Percentiles rank a stretch among this genome's conserved stretches.
These are phyloP conservation scores for Corydoras sp. DNA, from an alignment of 2,113 vertebrate genomes.

Conservation along the genomic window DNA sequence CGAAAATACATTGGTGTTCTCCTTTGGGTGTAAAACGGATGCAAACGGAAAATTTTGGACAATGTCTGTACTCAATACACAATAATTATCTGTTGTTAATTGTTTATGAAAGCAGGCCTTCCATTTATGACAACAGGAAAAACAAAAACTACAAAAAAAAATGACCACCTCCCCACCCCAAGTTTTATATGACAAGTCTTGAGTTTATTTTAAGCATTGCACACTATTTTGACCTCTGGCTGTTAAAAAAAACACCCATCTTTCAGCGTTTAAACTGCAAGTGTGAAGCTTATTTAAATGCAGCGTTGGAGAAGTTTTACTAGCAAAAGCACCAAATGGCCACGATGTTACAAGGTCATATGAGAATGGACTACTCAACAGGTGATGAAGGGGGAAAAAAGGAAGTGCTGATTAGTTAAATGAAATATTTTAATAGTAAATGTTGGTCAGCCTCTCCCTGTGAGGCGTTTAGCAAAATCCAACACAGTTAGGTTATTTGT, in stretches of 20 bases:
- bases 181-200: too few relatives aligned
- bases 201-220: not conserved
- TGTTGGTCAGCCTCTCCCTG: not conserved
- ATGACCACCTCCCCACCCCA: too few relatives aligned
- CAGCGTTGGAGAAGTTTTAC: constrained; percentile 9
- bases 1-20: too few relatives aligned
- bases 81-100: too few relatives aligned
- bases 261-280: not conserved
- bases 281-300: constrained; percentile 19
- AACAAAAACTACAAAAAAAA: too few relatives aligned
- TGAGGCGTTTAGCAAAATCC: not conserved
- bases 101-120: too few relatives aligned
- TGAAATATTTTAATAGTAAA: too few relatives aligned
- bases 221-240: not conserved
- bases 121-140: too few relatives aligned
- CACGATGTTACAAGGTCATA: not conserved
- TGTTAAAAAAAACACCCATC: not conserved
- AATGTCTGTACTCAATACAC: too few relatives aligned
- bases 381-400: not conserved
- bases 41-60: too few relatives aligned
- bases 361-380: constrained; percentile 4
- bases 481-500: not conserved
- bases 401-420: not conserved
- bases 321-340: constrained; percentile 12
- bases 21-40: too few relatives aligned